Base-by-base conservation (phyloP, 2,113 vertebrate species). In the Tragelaphus scriptus region DNA sequence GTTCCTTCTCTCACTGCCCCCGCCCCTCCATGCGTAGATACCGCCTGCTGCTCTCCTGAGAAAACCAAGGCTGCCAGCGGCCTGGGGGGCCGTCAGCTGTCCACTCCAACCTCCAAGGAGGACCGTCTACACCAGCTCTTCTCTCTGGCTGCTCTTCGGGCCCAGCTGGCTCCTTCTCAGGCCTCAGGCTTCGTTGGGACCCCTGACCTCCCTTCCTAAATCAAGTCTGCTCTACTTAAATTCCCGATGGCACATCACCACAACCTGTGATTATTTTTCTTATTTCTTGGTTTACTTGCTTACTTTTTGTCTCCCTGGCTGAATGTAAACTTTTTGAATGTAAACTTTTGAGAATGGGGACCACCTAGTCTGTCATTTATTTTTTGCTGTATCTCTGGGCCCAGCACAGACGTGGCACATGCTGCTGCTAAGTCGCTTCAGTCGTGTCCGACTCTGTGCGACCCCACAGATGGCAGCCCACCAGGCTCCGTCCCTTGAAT, bases 21-120 rank as follows among this genome's bases (percentile, higher is more conserved):
- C 7, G 0, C 19, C 11, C 4, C 30, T 26, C 75, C 15, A n/a
- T 0, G 30, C 3, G 0, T 15, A 63, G 26, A 26, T 2, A 5
- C 11, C 0, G 32, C 44, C 47, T 3, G 3, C 16, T 2, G 36
- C 15, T 68, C 36, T 53, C 40, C 56, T 68, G 10, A 75, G 23
- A 85, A 53, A 81, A 63, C 19, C 80, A 58, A 19, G 49, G 14
- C 23, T 3, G 12, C 12, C 0, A 1, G 19, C 0, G 17, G 85
- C n/a, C 56, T 1, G 0, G 32, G 88, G 84, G 55, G 82, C 84
- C 28, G 0, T 4, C 2, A 13, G 84, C 4, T 25, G 49, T 44
- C 40, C 44, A 3, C 19, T 10, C 53, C 49, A 12, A 0, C 23
- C 68, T 91, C 79, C 63, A 6, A 15, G 1, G 9, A 59, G 80